Percentiles rank a stretch among this genome's conserved stretches.
Evolutionary conservation across 1,140 invertebrate genomes (phyloP).

Genomic region (Phocides pigmalion): DNA sequence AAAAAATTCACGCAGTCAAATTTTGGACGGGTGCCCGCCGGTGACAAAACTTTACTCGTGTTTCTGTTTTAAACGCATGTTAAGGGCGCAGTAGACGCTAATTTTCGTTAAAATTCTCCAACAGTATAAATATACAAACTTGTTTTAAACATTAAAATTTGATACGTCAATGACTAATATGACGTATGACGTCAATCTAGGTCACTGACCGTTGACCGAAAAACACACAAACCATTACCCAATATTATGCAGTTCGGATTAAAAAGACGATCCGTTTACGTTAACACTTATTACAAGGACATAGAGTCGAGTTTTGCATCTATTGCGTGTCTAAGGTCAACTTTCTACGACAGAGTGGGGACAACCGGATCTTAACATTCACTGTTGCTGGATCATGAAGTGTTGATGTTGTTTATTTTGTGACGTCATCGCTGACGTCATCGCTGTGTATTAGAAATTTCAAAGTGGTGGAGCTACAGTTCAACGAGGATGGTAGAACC

Average conservation of each 20-base stretch:
- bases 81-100: too few relatives aligned
- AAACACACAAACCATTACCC: conserved; percentile 61
- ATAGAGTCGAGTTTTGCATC: conserved; percentile 35
- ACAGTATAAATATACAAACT: too few relatives aligned
- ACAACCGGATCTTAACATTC: conserved; percentile 60
- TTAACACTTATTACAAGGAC: conserved; percentile 17
- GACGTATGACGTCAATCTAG: not conserved
- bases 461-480: too few relatives aligned
- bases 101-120: too few relatives aligned
- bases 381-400: conserved; percentile 38
- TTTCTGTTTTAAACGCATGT: too few relatives aligned
- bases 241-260: conserved; percentile 55
- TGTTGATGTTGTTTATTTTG: conserved; percentile 44
- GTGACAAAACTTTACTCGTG: too few relatives aligned
- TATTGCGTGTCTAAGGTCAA: conserved; percentile 44
- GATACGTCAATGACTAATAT: conserved; percentile 12
- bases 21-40: too few relatives aligned
- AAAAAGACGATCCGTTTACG: conserved; percentile 33
- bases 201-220: conserved; percentile 59
- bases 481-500: too few relatives aligned
- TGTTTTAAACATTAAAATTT: too few relatives aligned
- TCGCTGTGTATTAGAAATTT: too few relatives aligned
- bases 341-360: conserved; percentile 65
- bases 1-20: too few relatives aligned
- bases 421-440: too few relatives aligned